phyloP scores from a whole-genome alignment of 2,113 vertebrate genomes.

The Aphyosemion australe region DNA sequence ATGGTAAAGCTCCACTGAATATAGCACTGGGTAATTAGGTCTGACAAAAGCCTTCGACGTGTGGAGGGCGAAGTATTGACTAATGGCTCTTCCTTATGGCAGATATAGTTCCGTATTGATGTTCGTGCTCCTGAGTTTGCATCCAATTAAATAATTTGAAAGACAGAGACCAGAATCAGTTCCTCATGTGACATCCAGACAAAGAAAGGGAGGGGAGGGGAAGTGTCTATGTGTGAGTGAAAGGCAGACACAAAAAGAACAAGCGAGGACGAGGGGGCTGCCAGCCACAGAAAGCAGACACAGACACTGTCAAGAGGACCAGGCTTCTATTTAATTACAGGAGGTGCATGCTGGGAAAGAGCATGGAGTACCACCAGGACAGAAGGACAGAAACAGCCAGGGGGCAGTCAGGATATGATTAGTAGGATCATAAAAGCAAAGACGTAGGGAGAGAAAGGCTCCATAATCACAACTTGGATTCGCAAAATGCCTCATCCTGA shows the following conservation, averaged over 20 bases:
- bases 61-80: constrained; percentile 68
- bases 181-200: constrained; percentile 68
- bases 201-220: constrained; percentile 25
- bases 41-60: constrained; percentile 67
- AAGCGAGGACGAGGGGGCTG: constrained; percentile 45
- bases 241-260: constrained; percentile 24
- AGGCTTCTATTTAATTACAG: constrained; percentile 75
- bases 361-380: constrained; percentile 60
- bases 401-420: constrained; percentile 71
- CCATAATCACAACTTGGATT: constrained; percentile 67
- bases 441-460: constrained; percentile 58
- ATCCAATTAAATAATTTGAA: constrained; percentile 82
- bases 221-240: constrained; percentile 41
- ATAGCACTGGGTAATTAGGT: constrained; percentile 76
- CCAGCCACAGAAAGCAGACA: constrained; percentile 60
- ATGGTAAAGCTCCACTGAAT: constrained; percentile 76
- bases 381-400: constrained; percentile 73
- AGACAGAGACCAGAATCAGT: constrained; percentile 74
- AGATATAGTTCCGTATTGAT: constrained; percentile 78
- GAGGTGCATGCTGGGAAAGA: constrained; percentile 69
- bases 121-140: constrained; percentile 71
- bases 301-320: constrained; percentile 69
- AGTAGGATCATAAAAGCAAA: constrained; percentile 76
- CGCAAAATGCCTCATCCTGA: constrained; percentile 60
- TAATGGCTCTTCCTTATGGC: constrained; percentile 75